These are phyloP conservation scores for Lysiphlebus fabarum DNA, from an alignment of 1,140 invertebrate species.

Conservation along the genomic window DNA sequence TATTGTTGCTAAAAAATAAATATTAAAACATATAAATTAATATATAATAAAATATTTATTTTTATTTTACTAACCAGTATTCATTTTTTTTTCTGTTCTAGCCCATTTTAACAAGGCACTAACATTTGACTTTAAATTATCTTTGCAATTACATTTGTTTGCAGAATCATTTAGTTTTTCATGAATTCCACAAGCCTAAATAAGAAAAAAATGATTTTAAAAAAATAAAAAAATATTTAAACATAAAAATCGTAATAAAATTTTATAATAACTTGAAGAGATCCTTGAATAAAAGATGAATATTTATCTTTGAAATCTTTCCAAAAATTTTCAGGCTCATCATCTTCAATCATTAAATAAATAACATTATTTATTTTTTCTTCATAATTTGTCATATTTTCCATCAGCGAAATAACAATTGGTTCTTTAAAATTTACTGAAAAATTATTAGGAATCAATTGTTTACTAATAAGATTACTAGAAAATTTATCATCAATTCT, in stretches of 20 bases:
- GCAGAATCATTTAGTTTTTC: background rate
- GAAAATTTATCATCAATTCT: too few species aligned
- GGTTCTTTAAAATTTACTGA: background rate
- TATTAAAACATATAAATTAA: background rate
- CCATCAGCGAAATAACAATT: background rate
- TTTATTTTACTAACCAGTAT: conserved; percentile 28
- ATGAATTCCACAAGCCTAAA: background rate
- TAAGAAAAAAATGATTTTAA: background rate
- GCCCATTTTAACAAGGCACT: conserved; percentile 15
- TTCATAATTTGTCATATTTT: background rate
- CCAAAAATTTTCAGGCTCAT: conserved; percentile 19
- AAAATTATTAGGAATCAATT: too few species aligned
- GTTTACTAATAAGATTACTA: too few species aligned
- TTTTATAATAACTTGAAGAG: conserved; percentile 26
- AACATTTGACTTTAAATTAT: background rate
- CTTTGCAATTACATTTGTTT: conserved; percentile 7
- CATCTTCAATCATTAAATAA: conserved; percentile 31
- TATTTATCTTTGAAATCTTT: conserved; percentile 17
- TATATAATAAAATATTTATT: background rate
- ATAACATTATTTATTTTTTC: conserved; percentile 31
- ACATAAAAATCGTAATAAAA: conserved; percentile 3
- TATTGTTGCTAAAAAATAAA: conserved; percentile 10
- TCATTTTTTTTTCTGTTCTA: conserved; percentile 27
- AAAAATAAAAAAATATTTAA: conserved; percentile 7
- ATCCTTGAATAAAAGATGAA: conserved; percentile 31